Evolutionary conservation across 2,797 vertebrate genomes (phyloP), one percentile per base, ranked within the genome.

Genomic region (Neosalanx taihuensis): DNA sequence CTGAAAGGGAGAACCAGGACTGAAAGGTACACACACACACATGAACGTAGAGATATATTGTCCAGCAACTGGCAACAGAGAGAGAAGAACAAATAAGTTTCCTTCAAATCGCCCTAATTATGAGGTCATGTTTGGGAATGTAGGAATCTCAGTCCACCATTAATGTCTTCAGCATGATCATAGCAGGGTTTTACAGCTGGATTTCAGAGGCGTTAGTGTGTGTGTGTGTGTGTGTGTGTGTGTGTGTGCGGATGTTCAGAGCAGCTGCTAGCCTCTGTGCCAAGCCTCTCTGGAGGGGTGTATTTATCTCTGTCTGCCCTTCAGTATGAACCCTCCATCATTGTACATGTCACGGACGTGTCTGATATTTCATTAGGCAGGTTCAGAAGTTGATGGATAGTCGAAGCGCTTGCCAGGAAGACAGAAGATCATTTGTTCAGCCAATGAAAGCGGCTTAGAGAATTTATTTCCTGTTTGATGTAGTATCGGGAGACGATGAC

Each of bases 81-180:
- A 37, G 23, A 53, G 65, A 30, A 6, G 49, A 67, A 88, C 85
- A 84, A 84, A 81, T 71, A 53, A 81, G 2, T 3, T 76, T 80
- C 79, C 76, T 79, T 76, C 75, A 73, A 83, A 87, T 67, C 51
- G 73, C 75, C 80, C 80, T 85, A 83, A 91, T 90, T 86, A 90
- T 89, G 88, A 91, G 87, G 87, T 91, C 89, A 90, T 87, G 72
- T 83, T 86, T 70, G 80, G 85, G 87, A 88, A 88, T 85, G 85
- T 76, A 85, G 79, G 79, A 80, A 86, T 84, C 73, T 79, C 77
- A 86, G 85, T 89, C 81, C 75, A 83, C 88, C 82, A 83, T 85
- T 91, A 91, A 91, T 90, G 88, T 85, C 84, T 91, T 91, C 89
- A 91, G 81, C 73, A 88, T 91, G 89, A 80, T 83, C 23, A 77